Conservation (phyloP, 2,797 vertebrate genomes). For the Cheirogaleus major region DNA sequence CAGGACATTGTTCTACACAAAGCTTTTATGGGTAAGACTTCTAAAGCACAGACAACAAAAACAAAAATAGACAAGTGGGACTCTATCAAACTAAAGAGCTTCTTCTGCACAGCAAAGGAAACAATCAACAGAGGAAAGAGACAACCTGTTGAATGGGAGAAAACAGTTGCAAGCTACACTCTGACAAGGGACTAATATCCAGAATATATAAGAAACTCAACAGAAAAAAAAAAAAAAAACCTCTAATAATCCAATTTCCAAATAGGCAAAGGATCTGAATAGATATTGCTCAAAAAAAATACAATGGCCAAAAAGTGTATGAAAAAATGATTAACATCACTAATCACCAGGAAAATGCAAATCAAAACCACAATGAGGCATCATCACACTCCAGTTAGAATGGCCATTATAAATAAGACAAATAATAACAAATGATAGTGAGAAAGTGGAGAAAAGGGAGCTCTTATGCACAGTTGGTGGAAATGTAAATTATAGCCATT, state of each 20-base stretch:
- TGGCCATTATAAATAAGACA: not conserved
- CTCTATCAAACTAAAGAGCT: not conserved
- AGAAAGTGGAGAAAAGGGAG: not conserved
- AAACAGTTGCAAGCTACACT: not conserved
- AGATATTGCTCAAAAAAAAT: not conserved
- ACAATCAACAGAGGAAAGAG: not conserved
- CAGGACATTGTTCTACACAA: not conserved
- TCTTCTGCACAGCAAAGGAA: not conserved
- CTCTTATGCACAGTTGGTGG: not conserved
- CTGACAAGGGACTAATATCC: not conserved
- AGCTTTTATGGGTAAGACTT: not conserved
- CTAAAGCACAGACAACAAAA: not conserved
- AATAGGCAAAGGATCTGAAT: not conserved
- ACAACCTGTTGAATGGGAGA: not conserved
- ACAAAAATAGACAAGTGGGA: not conserved
- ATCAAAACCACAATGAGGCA: not conserved
- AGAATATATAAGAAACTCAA: not conserved
- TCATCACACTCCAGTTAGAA: not conserved
- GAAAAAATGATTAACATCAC: not conserved
- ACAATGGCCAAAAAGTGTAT: not conserved
- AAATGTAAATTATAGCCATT: not conserved
- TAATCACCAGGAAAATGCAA: not conserved
- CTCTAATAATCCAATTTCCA: not conserved
- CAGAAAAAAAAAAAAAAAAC: not conserved
- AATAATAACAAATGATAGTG: not conserved